Evolutionary conservation across 1,140 invertebrate genomes (phyloP).

Genomic region (Drosophila sucinea): DNA sequence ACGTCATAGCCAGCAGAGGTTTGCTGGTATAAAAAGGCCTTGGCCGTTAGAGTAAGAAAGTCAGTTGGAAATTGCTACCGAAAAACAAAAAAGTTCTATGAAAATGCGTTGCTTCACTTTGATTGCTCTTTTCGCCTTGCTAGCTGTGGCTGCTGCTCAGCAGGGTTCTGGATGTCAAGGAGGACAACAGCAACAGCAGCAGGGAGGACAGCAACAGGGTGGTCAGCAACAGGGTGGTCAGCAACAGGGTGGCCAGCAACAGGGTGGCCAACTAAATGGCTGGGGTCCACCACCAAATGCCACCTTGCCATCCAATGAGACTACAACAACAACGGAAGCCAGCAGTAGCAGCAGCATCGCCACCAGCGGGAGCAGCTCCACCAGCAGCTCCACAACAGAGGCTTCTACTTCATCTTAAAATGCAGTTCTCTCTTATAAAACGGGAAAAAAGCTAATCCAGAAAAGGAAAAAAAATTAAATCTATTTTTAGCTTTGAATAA

Average conservation of each 20-base stretch:
- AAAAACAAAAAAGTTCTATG: background rate
- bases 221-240: constrained; percentile 1
- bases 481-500: constrained; percentile 61
- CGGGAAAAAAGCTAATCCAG: constrained; percentile 35
- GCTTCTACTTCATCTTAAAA: constrained; percentile 5
- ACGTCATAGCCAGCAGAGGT: background rate
- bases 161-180: constrained; percentile 2
- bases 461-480: constrained; percentile 26
- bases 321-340: constrained; percentile 17
- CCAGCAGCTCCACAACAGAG: constrained; percentile 29
- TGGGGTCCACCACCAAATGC: constrained; percentile 40
- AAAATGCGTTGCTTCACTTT: constrained; percentile 34
- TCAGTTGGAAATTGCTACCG: constrained; percentile 15
- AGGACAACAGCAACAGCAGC: constrained; percentile 12
- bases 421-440: background rate
- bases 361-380: background rate
- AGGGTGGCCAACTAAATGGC: constrained; percentile 7
- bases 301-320: constrained; percentile 31
- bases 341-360: constrained; percentile 2
- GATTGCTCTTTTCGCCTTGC: constrained; percentile 32
- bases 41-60: constrained; percentile 17
- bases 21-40: constrained; percentile 37
- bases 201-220: constrained; percentile 1
- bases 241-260: constrained; percentile 5
- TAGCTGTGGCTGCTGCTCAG: constrained; percentile 40